Evolutionary conservation across 2,888 invertebrate genomes (phyloP).

Genomic region (Ceriagrion tenellum): DNA sequence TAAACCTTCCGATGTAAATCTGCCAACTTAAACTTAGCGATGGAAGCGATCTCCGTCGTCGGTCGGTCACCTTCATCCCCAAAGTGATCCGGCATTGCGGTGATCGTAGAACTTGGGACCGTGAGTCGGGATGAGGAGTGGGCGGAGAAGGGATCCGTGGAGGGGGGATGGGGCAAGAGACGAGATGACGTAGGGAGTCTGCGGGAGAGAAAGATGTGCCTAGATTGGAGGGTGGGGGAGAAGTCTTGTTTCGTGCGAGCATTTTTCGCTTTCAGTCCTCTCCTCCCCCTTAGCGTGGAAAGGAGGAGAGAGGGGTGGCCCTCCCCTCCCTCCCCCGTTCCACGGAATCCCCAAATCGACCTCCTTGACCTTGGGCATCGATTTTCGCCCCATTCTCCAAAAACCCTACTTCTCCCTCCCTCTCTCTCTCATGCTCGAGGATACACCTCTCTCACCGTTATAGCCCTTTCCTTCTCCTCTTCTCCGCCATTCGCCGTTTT

Average conservation of each 20-base stretch:
- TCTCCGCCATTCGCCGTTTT: neutral
- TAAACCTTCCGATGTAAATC: no score
- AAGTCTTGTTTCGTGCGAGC: neutral
- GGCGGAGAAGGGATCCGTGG: neutral
- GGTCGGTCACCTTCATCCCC: no score
- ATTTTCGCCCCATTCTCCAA: constrained; percentile 26
- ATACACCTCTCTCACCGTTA: neutral
- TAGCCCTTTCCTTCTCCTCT: neutral
- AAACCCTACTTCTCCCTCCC: neutral
- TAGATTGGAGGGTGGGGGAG: neutral
- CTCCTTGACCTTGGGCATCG: constrained; percentile 64
- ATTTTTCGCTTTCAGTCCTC: neutral
- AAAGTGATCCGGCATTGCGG: no score
- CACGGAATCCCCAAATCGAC: constrained; percentile 37
- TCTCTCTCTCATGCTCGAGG: neutral
- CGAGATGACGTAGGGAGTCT: neutral
- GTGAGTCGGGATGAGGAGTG: neutral
- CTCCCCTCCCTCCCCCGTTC: neutral
- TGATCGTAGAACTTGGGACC: neutral
- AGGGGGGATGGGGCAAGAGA: neutral
- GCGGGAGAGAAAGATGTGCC: neutral
- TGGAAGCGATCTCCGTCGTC: no score
- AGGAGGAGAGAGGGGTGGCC: neutral
- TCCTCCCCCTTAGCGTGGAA: neutral
- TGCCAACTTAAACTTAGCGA: no score